phyloP scores from a whole-genome alignment of 2,113 vertebrate genomes.

The Colius striatus region DNA sequence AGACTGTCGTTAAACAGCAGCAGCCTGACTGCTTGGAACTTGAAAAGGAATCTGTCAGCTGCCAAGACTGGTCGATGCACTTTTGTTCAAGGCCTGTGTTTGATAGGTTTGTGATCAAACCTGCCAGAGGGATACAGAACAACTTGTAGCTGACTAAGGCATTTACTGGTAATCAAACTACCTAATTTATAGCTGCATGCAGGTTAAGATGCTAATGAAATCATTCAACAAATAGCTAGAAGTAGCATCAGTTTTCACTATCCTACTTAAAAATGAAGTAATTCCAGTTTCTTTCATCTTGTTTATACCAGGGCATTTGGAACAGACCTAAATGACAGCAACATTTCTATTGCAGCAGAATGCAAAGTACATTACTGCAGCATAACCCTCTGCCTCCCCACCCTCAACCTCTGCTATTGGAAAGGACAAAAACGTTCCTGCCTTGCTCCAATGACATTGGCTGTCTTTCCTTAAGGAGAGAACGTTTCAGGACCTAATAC shows the following conservation, averaged over 20 bases:
- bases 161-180: background rate
- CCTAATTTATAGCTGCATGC: background rate
- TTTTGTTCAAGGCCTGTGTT: background rate
- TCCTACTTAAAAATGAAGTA: background rate
- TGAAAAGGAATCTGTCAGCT: background rate
- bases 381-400: background rate
- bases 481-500: background rate
- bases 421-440: background rate
- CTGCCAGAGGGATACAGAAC: background rate
- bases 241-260: background rate
- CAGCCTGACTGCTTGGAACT: background rate
- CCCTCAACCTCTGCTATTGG: background rate
- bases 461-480: background rate
- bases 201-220: background rate
- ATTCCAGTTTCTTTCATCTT: background rate
- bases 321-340: background rate
- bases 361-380: background rate
- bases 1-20: conserved; percentile 12
- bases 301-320: background rate
- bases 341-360: background rate
- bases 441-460: background rate
- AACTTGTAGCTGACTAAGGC: background rate
- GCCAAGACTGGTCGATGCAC: background rate
- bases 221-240: background rate
- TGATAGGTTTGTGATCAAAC: background rate